phyloP scores from a whole-genome alignment of 1,140 invertebrate genomes.

The Homarus americanus region DNA sequence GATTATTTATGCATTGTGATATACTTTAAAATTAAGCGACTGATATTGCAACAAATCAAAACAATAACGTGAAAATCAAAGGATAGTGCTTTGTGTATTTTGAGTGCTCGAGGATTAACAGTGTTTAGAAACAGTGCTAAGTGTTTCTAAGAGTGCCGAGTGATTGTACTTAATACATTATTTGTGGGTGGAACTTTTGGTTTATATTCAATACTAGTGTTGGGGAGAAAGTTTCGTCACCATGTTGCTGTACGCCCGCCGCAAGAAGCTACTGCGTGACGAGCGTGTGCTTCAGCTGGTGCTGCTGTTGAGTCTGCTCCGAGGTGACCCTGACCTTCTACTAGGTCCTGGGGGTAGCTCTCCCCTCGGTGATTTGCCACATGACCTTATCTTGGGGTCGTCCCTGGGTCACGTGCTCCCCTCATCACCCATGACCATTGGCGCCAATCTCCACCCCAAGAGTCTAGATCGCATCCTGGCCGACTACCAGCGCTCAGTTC shows the following conservation, averaged over 20 bases:
- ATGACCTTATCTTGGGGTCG: slow-evolving; percentile 59
- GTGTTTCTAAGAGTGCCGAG: neutral
- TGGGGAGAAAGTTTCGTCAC: neutral
- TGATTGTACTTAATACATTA: neutral
- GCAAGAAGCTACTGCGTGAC: slow-evolving; percentile 88
- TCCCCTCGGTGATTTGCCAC: slow-evolving; percentile 45
- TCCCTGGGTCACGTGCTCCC: slow-evolving; percentile 59
- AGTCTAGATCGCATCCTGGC: slow-evolving; percentile 54
- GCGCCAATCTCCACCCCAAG: slow-evolving; percentile 58
- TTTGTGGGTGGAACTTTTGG: neutral
- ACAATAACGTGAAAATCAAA: neutral
- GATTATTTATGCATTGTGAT: slow-evolving; percentile 1
- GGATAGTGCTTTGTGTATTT: neutral
- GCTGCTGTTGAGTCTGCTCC: slow-evolving; percentile 86
- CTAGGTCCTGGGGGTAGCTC: slow-evolving; percentile 27
- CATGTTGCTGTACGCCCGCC: slow-evolving; percentile 83
- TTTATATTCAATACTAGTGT: neutral
- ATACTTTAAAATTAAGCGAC: neutral
- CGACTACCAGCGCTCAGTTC: slow-evolving; percentile 59
- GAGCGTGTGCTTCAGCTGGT: slow-evolving; percentile 87
- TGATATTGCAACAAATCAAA: neutral
- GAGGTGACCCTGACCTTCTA: slow-evolving; percentile 83
- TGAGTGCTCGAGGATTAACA: neutral
- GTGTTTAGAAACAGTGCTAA: neutral
- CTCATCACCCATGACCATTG: slow-evolving; percentile 34